These are phyloP conservation scores for Wiebesia pumilae DNA, from an alignment of 1,140 invertebrate species.

Conservation along the genomic window DNA sequence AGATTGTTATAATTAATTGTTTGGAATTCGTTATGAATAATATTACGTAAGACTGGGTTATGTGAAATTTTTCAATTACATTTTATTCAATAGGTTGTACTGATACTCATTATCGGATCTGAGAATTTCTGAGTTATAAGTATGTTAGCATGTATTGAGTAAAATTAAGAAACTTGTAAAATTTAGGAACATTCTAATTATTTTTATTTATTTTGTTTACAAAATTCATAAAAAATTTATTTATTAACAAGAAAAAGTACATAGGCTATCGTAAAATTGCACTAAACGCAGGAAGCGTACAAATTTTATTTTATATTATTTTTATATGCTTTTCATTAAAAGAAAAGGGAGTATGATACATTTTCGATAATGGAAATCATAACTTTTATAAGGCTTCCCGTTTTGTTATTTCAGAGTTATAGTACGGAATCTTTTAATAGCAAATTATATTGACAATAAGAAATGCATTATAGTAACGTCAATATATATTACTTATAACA, in stretches of 20 bases:
- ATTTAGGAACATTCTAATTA: not conserved
- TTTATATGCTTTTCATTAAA: slow-evolving; percentile 10
- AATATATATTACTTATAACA: not conserved
- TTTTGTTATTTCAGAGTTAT: not conserved
- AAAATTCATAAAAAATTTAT: not conserved
- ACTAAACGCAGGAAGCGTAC: not conserved
- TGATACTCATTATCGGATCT: too few species aligned
- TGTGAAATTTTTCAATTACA: not conserved
- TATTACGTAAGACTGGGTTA: not conserved
- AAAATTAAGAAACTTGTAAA: too few species aligned
- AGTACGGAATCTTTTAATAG: not conserved
- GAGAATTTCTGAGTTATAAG: too few species aligned
- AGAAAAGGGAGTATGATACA: not conserved
- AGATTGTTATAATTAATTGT: not conserved
- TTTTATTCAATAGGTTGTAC: too few species aligned
- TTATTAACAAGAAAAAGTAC: not conserved
- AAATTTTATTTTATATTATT: not conserved
- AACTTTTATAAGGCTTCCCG: not conserved
- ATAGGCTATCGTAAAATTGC: not conserved
- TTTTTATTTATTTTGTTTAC: not conserved
- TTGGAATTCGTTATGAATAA: not conserved
- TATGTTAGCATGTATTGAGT: too few species aligned
- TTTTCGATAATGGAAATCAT: not conserved
- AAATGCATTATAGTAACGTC: not conserved
- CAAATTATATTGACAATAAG: not conserved